Evolutionary conservation across 2,888 invertebrate species (phyloP), one percentile per base, ranked within the genome.

Genomic region (Euproctis similis): DNA sequence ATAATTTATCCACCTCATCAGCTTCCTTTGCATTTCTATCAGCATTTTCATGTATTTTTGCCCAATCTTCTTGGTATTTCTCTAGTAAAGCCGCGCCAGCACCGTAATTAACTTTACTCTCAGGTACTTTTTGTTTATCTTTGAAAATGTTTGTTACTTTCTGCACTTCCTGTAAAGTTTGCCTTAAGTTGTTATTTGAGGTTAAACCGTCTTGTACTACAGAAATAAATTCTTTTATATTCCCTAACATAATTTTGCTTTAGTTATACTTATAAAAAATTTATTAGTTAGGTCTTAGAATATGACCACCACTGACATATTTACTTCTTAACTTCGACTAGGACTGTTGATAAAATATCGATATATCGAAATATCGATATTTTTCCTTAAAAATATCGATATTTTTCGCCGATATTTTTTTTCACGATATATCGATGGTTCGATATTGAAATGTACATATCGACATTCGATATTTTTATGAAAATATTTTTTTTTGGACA

Each of bases 11-110:
- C 3, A 86, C 74, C 34, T 78, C 65, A 3, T 87, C 87, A 1
- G 88, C 90, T 25, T 80, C 80, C 50, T 74, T 87, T 5, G 92
- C 91, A 58, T 91, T 93, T 27, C 78, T 82, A 47, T 92, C 92
- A 1, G 91, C 89, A 34, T 88, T 81, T 39, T 86, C 84, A 44
- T 92, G 92, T 24, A 92, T 60, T 46, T 89, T 87, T 9, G 86
- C 87, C 93, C 93, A 93, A 38, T 90, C 82, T 24, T 88, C 76
- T 62, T 92, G 91, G 65, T 90, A 92, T 64, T 90, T 88, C 39
- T 88, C 87, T 25, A 93, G 66, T 36, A 92, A 71, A 39, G 88
- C 88, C 16, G 88, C 88, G 3, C 92, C 93, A 44, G 90, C 91
- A 53, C 89, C 87, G 27, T 71, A 82, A 42, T 80, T 78, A 1